Evolutionary conservation across 35 echinoderm and acorn worm genomes (phyloP), one percentile per base, ranked within the genome.

Genomic region (Apostichopus californicus): DNA sequence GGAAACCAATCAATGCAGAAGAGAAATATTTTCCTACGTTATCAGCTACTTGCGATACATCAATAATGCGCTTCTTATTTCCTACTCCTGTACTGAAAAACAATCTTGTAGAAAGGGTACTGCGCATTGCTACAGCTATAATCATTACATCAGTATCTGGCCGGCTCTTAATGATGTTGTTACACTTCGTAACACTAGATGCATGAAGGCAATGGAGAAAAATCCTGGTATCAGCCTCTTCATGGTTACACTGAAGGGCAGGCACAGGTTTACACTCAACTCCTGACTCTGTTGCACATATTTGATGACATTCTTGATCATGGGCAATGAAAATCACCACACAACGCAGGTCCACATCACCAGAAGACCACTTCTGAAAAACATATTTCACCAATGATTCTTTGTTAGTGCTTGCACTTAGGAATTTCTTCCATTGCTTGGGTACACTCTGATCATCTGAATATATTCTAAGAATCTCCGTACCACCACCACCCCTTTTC

Each of bases 341-440:
- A 11, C 78, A 8, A 46, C 8, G 22, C 26, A 81, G 26, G 78
- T 81, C 52, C 25, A 81, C 5, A 61, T 12, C 6, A 82, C 24
- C 79, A 66, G 57, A 61, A 61, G 7, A 61, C 78, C 78, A 84
- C 5, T 56, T 84, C 53, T 84, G 81, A 84, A 57, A 84, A 12
- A 84, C 56, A 84, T 84, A 84, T 9, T 84, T 58, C 57, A 60
- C 17, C 12, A 84, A 6, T 84, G 53, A 84, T 11, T 59, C 54
- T 84, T 84, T 84, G 81, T 84, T 84, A 59, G 14, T 84, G 55
- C 81, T 84, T 57, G 54, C 81, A 84, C 81, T 84, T 18, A 84
- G 17, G 46, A 95, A 92, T 90, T 95, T 95, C 82, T 92, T 92
- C 81, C 82, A 92, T 52, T 92, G 90, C 55, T 87, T 54, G 22